phyloP scores from a whole-genome alignment of 2,888 invertebrate genomes.

The Drosophila fungiperda region DNA sequence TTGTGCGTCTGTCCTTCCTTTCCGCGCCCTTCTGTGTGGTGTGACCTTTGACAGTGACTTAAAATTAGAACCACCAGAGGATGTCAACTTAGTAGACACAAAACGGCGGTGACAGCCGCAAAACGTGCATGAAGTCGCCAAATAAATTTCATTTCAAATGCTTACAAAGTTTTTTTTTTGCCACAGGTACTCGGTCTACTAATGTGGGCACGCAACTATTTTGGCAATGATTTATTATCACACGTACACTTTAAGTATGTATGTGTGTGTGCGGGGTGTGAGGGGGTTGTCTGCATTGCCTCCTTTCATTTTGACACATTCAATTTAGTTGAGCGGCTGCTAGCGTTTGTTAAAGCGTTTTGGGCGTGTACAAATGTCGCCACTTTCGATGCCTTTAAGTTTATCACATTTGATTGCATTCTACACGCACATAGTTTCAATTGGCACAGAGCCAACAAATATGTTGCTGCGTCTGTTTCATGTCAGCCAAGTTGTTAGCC shows the following conservation, averaged over 20 bases:
- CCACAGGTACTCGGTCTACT: slow-evolving; percentile 39
- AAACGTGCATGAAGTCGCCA: slow-evolving; percentile 60
- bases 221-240: slow-evolving; percentile 69
- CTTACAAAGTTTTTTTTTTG: slow-evolving; percentile 44
- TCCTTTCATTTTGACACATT: slow-evolving; percentile 65
- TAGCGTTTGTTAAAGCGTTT: slow-evolving; percentile 20
- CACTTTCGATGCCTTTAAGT: slow-evolving; percentile 55
- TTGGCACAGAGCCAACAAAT: slow-evolving; percentile 52
- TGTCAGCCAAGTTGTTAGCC: slow-evolving; percentile 23
- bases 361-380: slow-evolving; percentile 51
- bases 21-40: slow-evolving; percentile 13
- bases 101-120: slow-evolving; percentile 19
- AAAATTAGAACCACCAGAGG: slow-evolving; percentile 56
- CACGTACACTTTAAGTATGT: slow-evolving; percentile 20
- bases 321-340: slow-evolving; percentile 63
- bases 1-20: slow-evolving; percentile 8
- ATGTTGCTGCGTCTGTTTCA: slow-evolving; percentile 30
- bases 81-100: slow-evolving; percentile 63
- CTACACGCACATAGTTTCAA: slow-evolving; percentile 45
- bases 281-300: slow-evolving; percentile 33
- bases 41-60: slow-evolving; percentile 60
- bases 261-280: background rate
- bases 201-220: slow-evolving; percentile 73
- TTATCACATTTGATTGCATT: slow-evolving; percentile 63
- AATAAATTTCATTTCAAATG: slow-evolving; percentile 71